Evolutionary conservation across 1,140 invertebrate species (phyloP), one percentile per base, ranked within the genome.

Genomic region (Cepaea nemoralis): DNA sequence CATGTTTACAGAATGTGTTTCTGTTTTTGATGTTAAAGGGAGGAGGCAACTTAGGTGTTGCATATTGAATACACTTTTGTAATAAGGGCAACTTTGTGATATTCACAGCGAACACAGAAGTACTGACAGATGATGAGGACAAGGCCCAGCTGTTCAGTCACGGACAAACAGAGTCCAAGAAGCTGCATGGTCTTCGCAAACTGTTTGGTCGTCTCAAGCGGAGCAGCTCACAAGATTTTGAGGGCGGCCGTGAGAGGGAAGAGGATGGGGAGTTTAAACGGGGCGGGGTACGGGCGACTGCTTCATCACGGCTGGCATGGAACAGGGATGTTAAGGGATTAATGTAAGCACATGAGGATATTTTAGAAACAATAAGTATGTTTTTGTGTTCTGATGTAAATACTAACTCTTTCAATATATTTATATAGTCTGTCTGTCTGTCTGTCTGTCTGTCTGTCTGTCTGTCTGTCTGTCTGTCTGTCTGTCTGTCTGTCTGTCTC

Each of bases 261-360:
- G 73, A 48, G 24, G 69, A 80, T 66, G 85, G 83, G 80, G 88
- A 90, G 77, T 96, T 96, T 85, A 93, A 93, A 55, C 91, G 96
- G 37, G 94, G 95, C 1, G 95, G 95, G 12, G 91, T 95, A 14
- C 90, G 96, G 63, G 94, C 96, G 0, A 96, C 96, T 0, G 95
- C 95, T 66, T 94, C 94, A 71, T 94, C 95, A 0, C 92, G 96
- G 73, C 93, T 97, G 19, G 95, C 94, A 45, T 95, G 95, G 94
- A 93, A 93, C 24, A 88, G 87, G 83, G 88, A 92, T 50, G 69
- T 79, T 37, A 83, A 83, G 42, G 82, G 76, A 39, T 35, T 69
- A 39, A 73, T 73, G 82, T 83, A 67, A 83, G 82, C 79, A 3
- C 31, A n/a, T n/a, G n/a, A 35, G 14, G 40, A 39, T 37, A 73